A percentile compares a stretch with the other conserved stretches of the same genome.
These are phyloP conservation scores for Iselma pallidipennis DNA, from an alignment of 2,888 invertebrate species.

Conservation along the genomic window DNA sequence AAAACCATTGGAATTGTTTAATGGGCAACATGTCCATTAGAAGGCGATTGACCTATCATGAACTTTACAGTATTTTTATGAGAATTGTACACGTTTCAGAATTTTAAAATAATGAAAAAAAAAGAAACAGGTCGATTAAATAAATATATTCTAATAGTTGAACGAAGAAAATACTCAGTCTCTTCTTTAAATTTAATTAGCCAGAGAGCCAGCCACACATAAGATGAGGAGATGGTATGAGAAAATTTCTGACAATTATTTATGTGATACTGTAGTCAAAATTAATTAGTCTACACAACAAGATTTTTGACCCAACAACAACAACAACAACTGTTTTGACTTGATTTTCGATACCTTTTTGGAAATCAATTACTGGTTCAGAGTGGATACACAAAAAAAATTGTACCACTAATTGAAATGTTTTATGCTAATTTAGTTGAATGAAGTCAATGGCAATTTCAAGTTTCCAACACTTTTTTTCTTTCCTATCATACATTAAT, in stretches of 20 bases:
- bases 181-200: background rate
- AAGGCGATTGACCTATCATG: slow-evolving; percentile 36
- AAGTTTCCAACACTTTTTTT: too few relatives aligned
- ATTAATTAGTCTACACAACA: background rate
- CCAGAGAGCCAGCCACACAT: too few relatives aligned
- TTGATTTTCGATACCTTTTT: too few relatives aligned
- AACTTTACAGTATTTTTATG: slow-evolving; percentile 38
- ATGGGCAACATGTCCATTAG: slow-evolving; percentile 34
- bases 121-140: slow-evolving; percentile 22
- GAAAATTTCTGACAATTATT: background rate
- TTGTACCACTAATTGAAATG: too few relatives aligned
- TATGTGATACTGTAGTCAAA: background rate
- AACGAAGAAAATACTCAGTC: background rate
- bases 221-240: too few relatives aligned
- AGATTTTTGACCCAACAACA: background rate
- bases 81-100: slow-evolving; percentile 33
- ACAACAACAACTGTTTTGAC: background rate
- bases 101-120: slow-evolving; percentile 24
- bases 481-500: too few relatives aligned
- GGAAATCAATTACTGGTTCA: too few relatives aligned
- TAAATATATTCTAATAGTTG: slow-evolving; percentile 7
- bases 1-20: slow-evolving; percentile 18
- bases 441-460: too few relatives aligned
- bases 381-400: too few relatives aligned
- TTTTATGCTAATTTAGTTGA: too few relatives aligned